Base-by-base conservation (phyloP, 1,140 invertebrate genomes). In the Drosophila auraria region DNA sequence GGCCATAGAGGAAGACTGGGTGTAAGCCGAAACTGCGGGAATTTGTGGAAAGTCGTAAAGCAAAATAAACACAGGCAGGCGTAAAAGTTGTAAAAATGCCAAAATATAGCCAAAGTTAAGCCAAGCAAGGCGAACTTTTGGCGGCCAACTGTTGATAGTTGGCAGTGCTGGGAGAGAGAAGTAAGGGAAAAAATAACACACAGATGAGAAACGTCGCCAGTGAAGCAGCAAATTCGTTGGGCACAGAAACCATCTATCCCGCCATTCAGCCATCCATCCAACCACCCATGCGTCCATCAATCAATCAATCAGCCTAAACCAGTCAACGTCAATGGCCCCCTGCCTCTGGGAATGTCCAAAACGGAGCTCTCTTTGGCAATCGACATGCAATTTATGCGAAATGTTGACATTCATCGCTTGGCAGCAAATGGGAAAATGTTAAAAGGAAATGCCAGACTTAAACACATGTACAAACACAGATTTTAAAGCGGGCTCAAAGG, bases 381-480 rank as follows among this genome's bases (percentile, higher is more conserved):
- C 82, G 57, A 72, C 78, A 76, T 90, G 84, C 86, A 89, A 89
- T 89, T 90, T 90, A 90, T 90, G 81, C 84, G 68, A 89, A 90
- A 80, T 81, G 86, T 86, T 89, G 84, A 89, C 84, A 89, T 86
- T 90, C 74, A 89, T 83, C 84, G 81, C 47, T 42, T 54, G 76
- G 62, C 25, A 30, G 47, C 59, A 66, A 75, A 56, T 45, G 58
- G 70, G 49, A 40, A 57, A 57, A 57, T 25, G 54, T n/a, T 40
- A 40, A 57, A 25, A 15, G 53, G 12, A 78, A 84, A 78, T 78
- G 47, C 65, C 36, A 57, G 40, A 25, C 25, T 40, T 40, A 71
- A 78, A 80, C 80, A 89, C 69, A 78, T 83, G 54, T 83, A 33
- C 81, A 87, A 87, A 89, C 78, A 89, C 78, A 83, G 71, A 73